Evolutionary conservation across 2,797 vertebrate genomes (phyloP).

Genomic region (Lepilemur ruficaudatus): DNA sequence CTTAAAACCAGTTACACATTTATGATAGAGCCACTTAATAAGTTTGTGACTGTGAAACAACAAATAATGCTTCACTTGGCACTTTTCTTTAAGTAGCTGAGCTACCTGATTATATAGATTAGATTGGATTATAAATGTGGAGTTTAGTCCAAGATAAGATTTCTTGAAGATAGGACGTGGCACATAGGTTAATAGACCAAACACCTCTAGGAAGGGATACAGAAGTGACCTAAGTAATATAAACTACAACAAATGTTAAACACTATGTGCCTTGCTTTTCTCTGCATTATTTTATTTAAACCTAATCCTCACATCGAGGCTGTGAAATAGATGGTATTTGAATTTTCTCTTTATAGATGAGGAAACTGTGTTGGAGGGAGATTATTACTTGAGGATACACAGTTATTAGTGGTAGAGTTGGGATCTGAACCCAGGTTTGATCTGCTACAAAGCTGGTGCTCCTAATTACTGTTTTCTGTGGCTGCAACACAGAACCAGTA

Average conservation of each 20-base stretch:
- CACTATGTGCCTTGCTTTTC: not conserved
- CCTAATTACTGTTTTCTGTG: not conserved
- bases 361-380: not conserved
- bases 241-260: not conserved
- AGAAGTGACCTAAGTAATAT: not conserved
- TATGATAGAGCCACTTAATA: not conserved
- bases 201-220: not conserved
- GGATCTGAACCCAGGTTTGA: not conserved
- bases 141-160: not conserved
- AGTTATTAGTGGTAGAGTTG: not conserved
- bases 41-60: not conserved
- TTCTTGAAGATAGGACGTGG: not conserved
- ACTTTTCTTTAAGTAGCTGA: not conserved
- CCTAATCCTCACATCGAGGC: not conserved
- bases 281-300: not conserved
- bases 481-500: not conserved
- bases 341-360: not conserved
- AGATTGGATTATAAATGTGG: slow-evolving; percentile 25
- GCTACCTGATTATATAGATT: not conserved
- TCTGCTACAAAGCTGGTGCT: not conserved
- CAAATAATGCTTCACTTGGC: not conserved
- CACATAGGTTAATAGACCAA: not conserved
- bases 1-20: not conserved
- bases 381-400: not conserved
- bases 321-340: not conserved